These are phyloP conservation scores for Mirounga angustirostris DNA, from an alignment of 2,113 vertebrate species.

Conservation along the genomic window DNA sequence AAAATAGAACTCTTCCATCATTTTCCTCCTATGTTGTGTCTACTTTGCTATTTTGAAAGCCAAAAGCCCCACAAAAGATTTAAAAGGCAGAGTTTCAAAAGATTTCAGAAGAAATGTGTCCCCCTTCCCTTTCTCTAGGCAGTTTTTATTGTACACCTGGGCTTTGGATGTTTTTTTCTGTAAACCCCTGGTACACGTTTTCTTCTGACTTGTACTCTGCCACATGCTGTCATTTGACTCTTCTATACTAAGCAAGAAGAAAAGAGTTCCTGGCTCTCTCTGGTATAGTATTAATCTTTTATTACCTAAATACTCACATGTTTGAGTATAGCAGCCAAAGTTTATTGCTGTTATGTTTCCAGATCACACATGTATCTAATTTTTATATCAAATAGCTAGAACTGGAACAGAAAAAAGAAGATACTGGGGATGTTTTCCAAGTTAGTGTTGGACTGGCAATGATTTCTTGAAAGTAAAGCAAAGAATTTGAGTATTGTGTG, in stretches of 20 bases:
- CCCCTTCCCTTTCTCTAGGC: background rate
- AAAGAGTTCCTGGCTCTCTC: background rate
- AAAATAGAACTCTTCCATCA: background rate
- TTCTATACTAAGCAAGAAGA: background rate
- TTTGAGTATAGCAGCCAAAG: background rate
- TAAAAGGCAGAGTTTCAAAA: conserved; percentile 58
- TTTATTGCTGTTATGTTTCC: conserved; percentile 13
- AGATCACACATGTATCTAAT: background rate
- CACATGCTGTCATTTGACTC: conserved; percentile 39
- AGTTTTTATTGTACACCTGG: conserved; percentile 19
- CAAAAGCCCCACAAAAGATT: background rate
- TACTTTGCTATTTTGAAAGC: conserved; percentile 6
- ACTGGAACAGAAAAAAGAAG: background rate
- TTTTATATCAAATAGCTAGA: background rate
- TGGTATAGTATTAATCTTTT: conserved; percentile 12
- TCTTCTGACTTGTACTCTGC: background rate
- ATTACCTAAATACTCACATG: background rate
- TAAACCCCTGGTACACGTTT: background rate
- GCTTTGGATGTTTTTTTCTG: conserved; percentile 44
- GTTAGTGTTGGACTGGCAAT: background rate
- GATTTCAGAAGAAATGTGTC: background rate
- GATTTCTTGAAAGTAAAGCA: background rate
- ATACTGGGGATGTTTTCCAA: background rate
- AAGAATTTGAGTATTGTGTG: background rate
- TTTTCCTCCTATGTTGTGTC: background rate